Percentiles rank a stretch among this genome's conserved stretches.
Conservation (phyloP, 2,888 invertebrate genomes). For the Phyto melanocephala region DNA sequence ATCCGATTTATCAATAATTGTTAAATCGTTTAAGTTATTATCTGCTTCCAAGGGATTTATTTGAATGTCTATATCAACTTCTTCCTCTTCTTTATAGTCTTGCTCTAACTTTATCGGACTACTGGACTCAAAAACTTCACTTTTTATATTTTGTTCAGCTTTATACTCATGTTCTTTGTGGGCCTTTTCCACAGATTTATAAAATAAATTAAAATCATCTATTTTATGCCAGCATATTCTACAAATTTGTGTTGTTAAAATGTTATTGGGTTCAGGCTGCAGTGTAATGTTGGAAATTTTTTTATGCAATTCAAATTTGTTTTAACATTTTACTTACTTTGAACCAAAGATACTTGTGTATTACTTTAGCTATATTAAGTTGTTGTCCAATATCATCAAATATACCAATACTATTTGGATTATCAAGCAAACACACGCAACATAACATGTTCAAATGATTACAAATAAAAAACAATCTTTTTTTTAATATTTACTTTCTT, state of each 20-base stretch:
- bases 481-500: neutral
- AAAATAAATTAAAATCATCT: constrained; percentile 75
- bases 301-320: too few relatives aligned
- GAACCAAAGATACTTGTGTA: constrained; percentile 77
- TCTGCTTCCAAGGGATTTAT: constrained; percentile 49
- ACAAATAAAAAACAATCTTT: neutral
- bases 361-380: constrained; percentile 71
- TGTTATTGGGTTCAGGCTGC: constrained; percentile 73
- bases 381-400: constrained; percentile 71
- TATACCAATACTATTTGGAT: constrained; percentile 72
- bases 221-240: constrained; percentile 75
- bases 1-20: neutral
- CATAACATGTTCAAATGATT: constrained; percentile 68
- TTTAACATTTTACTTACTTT: constrained; percentile 69
- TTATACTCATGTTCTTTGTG: constrained; percentile 65
- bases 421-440: constrained; percentile 73
- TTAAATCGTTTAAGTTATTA: neutral
- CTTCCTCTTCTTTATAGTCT: constrained; percentile 15
- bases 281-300: neutral
- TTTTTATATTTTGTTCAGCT: constrained; percentile 7
- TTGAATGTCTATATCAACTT: neutral
- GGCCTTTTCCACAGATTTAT: constrained; percentile 73
- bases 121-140: neutral
- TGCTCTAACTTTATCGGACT: constrained; percentile 35
- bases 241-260: constrained; percentile 73